Conservation (phyloP, 2,113 vertebrate species). For the Halcyon senegalensis region DNA sequence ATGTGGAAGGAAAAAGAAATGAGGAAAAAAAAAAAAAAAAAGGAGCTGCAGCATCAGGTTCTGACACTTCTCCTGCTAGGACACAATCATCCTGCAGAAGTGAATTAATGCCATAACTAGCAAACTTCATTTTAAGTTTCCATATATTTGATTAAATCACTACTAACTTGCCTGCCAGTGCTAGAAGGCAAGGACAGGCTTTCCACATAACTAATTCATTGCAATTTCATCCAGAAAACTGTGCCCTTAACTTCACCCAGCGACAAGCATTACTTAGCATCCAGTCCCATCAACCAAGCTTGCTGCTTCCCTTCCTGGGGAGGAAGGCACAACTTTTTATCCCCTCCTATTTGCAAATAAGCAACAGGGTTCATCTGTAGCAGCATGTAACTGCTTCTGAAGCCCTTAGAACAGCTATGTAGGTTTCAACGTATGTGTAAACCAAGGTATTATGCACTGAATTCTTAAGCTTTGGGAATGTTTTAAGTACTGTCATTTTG, state of each 20-base stretch:
- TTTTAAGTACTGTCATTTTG: neutral
- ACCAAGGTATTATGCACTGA: accelerated
- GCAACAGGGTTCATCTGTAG: neutral
- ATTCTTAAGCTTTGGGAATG: no score
- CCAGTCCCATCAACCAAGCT: accelerated
- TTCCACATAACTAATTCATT: neutral
- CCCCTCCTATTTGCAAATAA: neutral
- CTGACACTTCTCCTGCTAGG: neutral
- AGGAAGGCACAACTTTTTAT: neutral
- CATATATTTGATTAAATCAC: neutral
- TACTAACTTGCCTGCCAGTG: neutral
- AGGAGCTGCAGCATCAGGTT: neutral
- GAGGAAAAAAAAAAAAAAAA: no score
- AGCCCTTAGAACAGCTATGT: accelerated
- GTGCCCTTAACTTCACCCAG: neutral
- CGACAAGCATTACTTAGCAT: neutral
- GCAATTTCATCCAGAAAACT: neutral
- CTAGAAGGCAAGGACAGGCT: neutral
- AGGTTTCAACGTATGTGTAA: accelerated
- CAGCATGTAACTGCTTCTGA: neutral
- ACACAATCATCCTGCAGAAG: neutral
- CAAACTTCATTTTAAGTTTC: neutral
- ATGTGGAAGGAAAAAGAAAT: accelerated
- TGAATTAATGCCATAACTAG: neutral
- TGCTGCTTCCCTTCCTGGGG: neutral